Evolutionary conservation across 2,888 invertebrate genomes (phyloP).

Genomic region (Metacarcinus magister): DNA sequence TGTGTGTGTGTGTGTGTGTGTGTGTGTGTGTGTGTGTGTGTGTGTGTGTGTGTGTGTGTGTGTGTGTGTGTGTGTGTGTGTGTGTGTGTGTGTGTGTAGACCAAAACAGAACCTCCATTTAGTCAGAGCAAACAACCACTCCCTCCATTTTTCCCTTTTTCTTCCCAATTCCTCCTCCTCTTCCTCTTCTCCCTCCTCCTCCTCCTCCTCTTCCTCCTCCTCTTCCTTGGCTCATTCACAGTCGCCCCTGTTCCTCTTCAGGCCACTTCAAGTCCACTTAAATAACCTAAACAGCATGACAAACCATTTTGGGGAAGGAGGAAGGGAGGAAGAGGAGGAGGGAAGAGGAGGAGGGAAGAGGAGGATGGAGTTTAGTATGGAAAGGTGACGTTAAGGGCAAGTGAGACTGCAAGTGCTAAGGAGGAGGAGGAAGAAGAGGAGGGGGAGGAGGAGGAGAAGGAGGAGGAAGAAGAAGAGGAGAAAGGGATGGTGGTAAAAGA

Average conservation of each 20-base stretch:
- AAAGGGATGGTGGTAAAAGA: not conserved
- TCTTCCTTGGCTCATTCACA: not conserved
- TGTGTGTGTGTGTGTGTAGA: not conserved
- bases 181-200: not conserved
- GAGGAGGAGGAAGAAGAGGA: slow-evolving; percentile 23
- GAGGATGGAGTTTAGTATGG: not conserved
- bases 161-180: not conserved
- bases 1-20: no score
- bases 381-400: slow-evolving; percentile 13
- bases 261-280: slow-evolving; percentile 33
- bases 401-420: not conserved
- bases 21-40: not conserved
- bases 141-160: not conserved
- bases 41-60: not conserved
- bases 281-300: slow-evolving; percentile 26
- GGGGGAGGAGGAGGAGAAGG: not conserved
- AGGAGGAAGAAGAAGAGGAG: not conserved
- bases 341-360: not conserved
- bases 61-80: not conserved
- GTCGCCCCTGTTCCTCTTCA: not conserved
- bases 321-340: not conserved
- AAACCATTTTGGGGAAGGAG: not conserved
- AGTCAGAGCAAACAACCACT: not conserved
- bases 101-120: not conserved
- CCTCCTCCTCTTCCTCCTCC: slow-evolving; percentile 31